Evolutionary conservation across 2,113 vertebrate genomes (phyloP).

Genomic region (Vombatus ursinus): DNA sequence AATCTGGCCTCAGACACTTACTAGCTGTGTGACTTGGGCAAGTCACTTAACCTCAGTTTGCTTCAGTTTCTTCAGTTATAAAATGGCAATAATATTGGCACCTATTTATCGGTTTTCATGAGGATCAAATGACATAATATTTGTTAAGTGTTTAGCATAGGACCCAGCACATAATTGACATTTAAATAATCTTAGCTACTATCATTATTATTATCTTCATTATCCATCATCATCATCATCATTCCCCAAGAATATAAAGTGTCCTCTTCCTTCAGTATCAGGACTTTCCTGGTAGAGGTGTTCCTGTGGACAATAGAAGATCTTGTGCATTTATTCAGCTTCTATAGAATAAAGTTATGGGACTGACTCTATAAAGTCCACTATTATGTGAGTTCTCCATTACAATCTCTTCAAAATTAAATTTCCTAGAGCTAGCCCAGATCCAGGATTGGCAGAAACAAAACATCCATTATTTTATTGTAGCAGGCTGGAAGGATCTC

Average conservation of each 20-base stretch:
- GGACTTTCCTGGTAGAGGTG: not conserved
- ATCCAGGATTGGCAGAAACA: not conserved
- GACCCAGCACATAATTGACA: not conserved
- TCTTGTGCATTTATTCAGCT: conserved; percentile 31
- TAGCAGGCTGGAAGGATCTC: conserved; percentile 52
- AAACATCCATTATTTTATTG: conserved; percentile 31
- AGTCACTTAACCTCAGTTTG: not conserved
- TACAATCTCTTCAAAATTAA: conserved; percentile 31
- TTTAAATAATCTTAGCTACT: not conserved
- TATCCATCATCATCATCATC: not conserved
- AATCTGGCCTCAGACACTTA: not conserved
- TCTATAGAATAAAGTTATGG: conserved; percentile 28
- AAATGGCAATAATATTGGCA: not conserved
- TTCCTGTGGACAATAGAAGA: not conserved
- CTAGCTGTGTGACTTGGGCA: not conserved
- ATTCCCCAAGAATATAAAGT: not conserved
- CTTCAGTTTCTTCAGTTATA: not conserved
- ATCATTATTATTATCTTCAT: not conserved
- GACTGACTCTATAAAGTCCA: conserved; percentile 25
- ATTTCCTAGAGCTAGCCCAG: conserved; percentile 10
- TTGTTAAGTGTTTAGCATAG: not conserved
- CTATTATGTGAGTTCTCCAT: not conserved
- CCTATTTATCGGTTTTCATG: not conserved
- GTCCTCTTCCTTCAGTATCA: not conserved
- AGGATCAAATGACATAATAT: not conserved